Evolutionary conservation across 2,888 invertebrate species (phyloP).

Genomic region (Tupiocoris notatus): DNA sequence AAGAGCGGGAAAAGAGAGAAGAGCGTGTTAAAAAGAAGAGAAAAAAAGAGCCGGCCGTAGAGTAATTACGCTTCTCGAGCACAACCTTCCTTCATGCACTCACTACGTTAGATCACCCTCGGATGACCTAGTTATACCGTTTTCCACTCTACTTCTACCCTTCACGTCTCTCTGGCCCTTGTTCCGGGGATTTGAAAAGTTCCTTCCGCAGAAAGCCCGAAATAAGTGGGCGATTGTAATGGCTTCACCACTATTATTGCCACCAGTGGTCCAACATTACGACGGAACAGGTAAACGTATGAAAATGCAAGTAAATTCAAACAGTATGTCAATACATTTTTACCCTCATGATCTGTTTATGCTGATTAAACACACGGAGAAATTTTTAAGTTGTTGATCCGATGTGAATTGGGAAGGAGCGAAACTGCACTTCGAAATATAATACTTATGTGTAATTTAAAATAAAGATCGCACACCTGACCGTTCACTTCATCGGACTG

Average conservation of each 20-base stretch:
- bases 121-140: constrained; percentile 26
- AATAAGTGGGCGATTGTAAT: neutral
- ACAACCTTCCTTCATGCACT: neutral
- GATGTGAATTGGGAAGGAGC: too few relatives aligned
- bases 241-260: too few relatives aligned
- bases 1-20: neutral
- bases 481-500: too few relatives aligned
- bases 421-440: too few relatives aligned
- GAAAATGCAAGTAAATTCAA: neutral
- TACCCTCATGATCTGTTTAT: too few relatives aligned
- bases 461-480: too few relatives aligned
- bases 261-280: too few relatives aligned
- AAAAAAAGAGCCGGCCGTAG: constrained; percentile 2
- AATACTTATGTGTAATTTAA: too few relatives aligned
- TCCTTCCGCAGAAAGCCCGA: neutral
- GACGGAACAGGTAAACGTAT: neutral
- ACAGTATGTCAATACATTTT: neutral
- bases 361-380: too few relatives aligned
- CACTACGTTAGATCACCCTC: constrained; percentile 6
- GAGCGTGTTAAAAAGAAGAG: neutral
- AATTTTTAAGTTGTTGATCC: too few relatives aligned
- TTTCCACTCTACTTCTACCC: neutral
- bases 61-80: constrained; percentile 25
- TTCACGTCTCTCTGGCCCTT: neutral
- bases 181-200: constrained; percentile 1